phyloP scores from a whole-genome alignment of 2,113 vertebrate species.

The crab-eating macaque (Macaca fascicularis) region DNA sequence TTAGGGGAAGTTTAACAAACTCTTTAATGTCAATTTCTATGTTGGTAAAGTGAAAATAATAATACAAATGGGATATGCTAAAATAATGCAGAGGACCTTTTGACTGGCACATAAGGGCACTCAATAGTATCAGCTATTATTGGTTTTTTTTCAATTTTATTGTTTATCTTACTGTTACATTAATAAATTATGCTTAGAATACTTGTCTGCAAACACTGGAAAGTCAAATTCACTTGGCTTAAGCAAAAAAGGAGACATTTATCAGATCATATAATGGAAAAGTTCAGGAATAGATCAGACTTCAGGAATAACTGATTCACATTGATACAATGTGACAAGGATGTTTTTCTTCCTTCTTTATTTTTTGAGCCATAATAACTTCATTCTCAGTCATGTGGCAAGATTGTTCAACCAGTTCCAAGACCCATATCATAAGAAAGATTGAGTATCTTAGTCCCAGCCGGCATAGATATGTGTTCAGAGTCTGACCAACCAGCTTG shows the following conservation, averaged over 20 bases:
- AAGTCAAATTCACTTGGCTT: background rate
- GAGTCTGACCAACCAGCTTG: background rate
- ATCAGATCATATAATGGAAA: background rate
- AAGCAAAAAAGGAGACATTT: background rate
- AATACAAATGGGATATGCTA: background rate
- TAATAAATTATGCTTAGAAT: slow-evolving; percentile 1
- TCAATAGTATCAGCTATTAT: background rate
- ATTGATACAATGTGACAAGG: background rate
- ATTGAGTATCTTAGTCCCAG: background rate
- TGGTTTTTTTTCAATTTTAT: background rate
- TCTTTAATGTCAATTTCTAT: slow-evolving; percentile 21
- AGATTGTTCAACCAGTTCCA: background rate
- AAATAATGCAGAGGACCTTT: background rate
- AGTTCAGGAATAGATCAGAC: background rate
- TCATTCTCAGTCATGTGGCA: background rate
- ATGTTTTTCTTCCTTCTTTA: background rate
- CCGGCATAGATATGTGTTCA: background rate
- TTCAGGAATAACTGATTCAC: background rate
- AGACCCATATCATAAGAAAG: background rate
- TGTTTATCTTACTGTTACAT: background rate
- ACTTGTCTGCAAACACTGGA: background rate
- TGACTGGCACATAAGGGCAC: background rate
- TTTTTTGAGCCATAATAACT: background rate
- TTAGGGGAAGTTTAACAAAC: background rate
- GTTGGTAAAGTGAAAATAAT: slow-evolving; percentile 14